Evolutionary conservation across 2,888 invertebrate genomes (phyloP).

Genomic region (Eulithis testata): DNA sequence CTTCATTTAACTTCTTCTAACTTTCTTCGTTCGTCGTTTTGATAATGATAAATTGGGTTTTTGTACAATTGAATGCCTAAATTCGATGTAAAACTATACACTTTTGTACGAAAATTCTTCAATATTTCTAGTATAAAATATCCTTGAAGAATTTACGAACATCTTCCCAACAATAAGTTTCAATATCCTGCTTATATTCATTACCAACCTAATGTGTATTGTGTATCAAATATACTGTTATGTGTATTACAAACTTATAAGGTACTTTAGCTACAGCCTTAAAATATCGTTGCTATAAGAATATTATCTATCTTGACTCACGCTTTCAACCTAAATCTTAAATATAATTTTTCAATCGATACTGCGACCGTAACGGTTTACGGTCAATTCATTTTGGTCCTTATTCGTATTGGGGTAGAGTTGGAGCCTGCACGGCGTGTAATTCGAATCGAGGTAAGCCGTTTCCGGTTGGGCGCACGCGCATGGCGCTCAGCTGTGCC

Average conservation of each 20-base stretch:
- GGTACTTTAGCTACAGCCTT: slow-evolving; percentile 29
- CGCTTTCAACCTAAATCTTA: slow-evolving; percentile 31
- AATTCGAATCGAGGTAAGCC: slow-evolving; percentile 66
- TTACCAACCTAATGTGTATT: not conserved
- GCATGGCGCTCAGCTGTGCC: slow-evolving; percentile 56
- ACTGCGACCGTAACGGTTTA: slow-evolving; percentile 26
- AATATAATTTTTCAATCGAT: slow-evolving; percentile 34
- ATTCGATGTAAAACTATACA: no score
- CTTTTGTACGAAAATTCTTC: no score
- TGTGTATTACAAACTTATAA: slow-evolving; percentile 8
- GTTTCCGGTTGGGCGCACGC: slow-evolving; percentile 58
- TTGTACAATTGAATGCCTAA: no score
- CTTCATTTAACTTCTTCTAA: no score
- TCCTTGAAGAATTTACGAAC: no score
- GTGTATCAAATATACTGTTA: not conserved
- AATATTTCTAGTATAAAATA: no score
- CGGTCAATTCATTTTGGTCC: slow-evolving; percentile 25
- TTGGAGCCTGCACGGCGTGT: slow-evolving; percentile 45
- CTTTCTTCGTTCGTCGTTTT: no score
- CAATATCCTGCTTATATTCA: not conserved
- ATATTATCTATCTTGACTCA: slow-evolving; percentile 29
- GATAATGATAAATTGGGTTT: no score
- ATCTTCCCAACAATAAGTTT: no score
- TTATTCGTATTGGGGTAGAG: slow-evolving; percentile 27
- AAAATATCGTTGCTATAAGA: slow-evolving; percentile 28